These are phyloP conservation scores for Tenthredo mesomela DNA, from an alignment of 2,888 invertebrate genomes.

Conservation along the genomic window DNA sequence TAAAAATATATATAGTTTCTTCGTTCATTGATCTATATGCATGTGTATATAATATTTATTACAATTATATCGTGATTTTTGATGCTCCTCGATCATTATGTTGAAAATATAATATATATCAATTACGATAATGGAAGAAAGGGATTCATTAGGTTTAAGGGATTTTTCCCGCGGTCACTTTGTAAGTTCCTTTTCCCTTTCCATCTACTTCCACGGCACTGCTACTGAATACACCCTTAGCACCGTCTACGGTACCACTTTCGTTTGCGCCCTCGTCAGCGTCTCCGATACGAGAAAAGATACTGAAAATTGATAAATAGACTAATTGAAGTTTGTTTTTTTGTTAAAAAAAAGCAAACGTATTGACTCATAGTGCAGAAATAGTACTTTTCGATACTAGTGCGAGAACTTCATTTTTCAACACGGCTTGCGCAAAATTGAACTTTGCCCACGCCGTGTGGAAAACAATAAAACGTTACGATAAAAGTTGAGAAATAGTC, in stretches of 20 bases:
- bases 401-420: too few species aligned
- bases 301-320: slow-evolving; percentile 57
- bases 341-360: too few species aligned
- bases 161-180: slow-evolving; percentile 78
- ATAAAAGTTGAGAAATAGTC: not conserved
- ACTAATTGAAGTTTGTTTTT: not conserved
- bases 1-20: not conserved
- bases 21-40: not conserved
- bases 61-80: not conserved
- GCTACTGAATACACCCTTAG: slow-evolving; percentile 79
- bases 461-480: not conserved
- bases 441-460: too few species aligned
- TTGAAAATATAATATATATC: not conserved
- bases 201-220: slow-evolving; percentile 78
- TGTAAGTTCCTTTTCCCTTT: slow-evolving; percentile 79
- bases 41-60: not conserved
- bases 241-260: slow-evolving; percentile 76
- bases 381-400: too few species aligned
- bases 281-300: slow-evolving; percentile 77
- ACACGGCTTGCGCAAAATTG: too few species aligned
- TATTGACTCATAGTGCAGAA: too few species aligned
- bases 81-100: not conserved
- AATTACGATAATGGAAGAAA: not conserved
- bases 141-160: not conserved
- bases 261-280: slow-evolving; percentile 71